Evolutionary conservation across 2,113 vertebrate genomes (phyloP).

Genomic region (Anguilla japonica): DNA sequence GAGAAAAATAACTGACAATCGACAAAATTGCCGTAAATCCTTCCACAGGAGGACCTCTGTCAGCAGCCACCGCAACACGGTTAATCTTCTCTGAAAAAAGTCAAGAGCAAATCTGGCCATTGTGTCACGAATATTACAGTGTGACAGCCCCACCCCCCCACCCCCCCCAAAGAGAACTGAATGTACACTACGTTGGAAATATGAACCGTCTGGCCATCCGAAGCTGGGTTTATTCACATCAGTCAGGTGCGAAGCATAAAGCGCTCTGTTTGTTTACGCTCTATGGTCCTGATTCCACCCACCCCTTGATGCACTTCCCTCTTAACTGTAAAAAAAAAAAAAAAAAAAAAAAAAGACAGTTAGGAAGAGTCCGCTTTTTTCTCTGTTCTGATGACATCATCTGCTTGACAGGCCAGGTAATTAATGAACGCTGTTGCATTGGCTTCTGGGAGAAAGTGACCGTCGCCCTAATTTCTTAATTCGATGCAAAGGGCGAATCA

Average conservation of each 20-base stretch:
- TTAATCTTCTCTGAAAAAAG: background rate
- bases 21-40: background rate
- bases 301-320: background rate
- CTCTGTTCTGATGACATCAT: background rate
- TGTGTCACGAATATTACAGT: background rate
- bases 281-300: background rate
- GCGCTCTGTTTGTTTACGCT: background rate
- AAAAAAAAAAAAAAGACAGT: too few relatives aligned
- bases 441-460: background rate
- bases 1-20: background rate
- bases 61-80: background rate
- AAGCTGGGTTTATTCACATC: background rate
- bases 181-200: background rate
- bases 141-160: background rate
- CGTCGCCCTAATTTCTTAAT: background rate
- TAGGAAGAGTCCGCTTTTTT: background rate
- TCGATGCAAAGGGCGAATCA: background rate
- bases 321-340: background rate
- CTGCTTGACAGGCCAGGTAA: background rate
- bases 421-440: background rate
- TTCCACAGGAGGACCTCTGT: background rate
- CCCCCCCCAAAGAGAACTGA: background rate
- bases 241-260: background rate
- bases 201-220: background rate
- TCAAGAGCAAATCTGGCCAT: background rate